Evolutionary conservation across 2,888 invertebrate genomes (phyloP).

Genomic region (Octodonta nipae): DNA sequence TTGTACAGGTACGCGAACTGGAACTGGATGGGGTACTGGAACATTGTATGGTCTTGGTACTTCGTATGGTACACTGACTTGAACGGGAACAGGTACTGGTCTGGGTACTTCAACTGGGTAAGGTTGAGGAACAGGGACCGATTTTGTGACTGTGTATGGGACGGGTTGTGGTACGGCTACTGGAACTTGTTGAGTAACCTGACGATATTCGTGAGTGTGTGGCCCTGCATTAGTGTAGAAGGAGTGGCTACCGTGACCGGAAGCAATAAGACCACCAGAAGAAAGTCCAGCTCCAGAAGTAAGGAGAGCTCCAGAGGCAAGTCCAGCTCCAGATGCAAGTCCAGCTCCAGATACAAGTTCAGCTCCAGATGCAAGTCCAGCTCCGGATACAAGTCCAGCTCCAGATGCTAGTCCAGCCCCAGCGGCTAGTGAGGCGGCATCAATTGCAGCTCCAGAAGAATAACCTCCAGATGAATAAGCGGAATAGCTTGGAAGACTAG

Average conservation of each 20-base stretch:
- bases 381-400: too few species aligned
- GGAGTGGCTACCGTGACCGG: not conserved
- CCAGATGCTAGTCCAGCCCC: too few species aligned
- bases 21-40: slow-evolving; percentile 7
- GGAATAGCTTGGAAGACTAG: too few species aligned
- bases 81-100: slow-evolving; percentile 16
- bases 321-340: too few species aligned
- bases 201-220: slow-evolving; percentile 8
- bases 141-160: slow-evolving; percentile 13
- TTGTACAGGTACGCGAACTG: slow-evolving; percentile 6
- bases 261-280: too few species aligned
- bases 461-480: too few species aligned
- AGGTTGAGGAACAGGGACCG: slow-evolving; percentile 15
- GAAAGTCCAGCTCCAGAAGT: too few species aligned
- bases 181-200: slow-evolving; percentile 11
- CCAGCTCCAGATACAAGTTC: too few species aligned
- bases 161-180: slow-evolving; percentile 15
- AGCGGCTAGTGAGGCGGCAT: too few species aligned
- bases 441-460: too few species aligned
- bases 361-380: too few species aligned
- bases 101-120: slow-evolving; percentile 19
- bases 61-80: slow-evolving; percentile 14
- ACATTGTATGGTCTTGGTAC: slow-evolving; percentile 10
- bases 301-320: too few species aligned
- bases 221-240: not conserved